Conservation (phyloP, 2,113 vertebrate genomes). For the Heliornis fulica region DNA sequence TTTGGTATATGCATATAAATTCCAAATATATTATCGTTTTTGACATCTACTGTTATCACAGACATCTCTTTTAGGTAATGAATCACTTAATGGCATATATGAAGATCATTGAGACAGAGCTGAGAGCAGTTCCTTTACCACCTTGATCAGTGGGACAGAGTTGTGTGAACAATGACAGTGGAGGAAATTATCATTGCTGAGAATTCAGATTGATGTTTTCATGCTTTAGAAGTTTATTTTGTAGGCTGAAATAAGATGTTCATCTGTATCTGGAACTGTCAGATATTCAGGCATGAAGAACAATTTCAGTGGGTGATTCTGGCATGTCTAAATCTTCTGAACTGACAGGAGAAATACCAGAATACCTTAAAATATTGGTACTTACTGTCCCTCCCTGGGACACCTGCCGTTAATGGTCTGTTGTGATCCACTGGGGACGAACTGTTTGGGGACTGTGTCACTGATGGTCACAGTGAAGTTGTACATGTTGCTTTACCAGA, state of each 20-base stretch:
- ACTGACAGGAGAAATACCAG: background rate
- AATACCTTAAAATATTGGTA: background rate
- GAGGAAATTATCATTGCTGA: background rate
- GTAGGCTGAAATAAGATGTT: background rate
- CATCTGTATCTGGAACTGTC: background rate
- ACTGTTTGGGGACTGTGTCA: background rate
- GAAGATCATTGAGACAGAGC: background rate
- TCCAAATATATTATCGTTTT: background rate
- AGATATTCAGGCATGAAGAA: background rate
- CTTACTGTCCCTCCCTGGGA: background rate
- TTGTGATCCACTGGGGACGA: background rate
- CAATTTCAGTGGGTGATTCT: background rate
- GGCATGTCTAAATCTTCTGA: background rate
- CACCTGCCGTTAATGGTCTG: background rate
- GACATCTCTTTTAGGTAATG: background rate
- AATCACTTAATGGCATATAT: background rate
- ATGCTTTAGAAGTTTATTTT: background rate
- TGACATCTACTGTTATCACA: background rate
- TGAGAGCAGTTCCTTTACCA: background rate
- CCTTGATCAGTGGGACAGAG: background rate
- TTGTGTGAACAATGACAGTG: background rate
- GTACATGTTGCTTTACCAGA: background rate
- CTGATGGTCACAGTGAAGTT: fast-evolving
- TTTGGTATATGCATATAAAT: background rate
- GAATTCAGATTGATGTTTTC: background rate